Base-by-base conservation (phyloP, 92 coral and sea anemone species). In the Paramuricea clavata region DNA sequence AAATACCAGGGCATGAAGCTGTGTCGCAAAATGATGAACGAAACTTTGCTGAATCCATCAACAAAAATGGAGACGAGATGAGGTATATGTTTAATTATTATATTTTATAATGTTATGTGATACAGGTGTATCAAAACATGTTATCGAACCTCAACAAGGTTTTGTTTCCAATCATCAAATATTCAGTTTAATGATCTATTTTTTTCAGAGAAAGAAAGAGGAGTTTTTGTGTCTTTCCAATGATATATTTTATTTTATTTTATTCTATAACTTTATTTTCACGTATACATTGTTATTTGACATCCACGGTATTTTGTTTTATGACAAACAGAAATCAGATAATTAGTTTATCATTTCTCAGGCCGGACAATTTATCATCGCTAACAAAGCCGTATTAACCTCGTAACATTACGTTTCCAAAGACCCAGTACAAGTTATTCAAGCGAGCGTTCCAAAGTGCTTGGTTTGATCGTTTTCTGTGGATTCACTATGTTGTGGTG, bases 401-500 rank as follows among this genome's bases (percentile, higher is more conserved):
- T 21, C 41, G 74, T 68, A 68, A 68, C 74, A 68, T 68, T 34
- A 68, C 74, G 13, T 68, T 68, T 35, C 74, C 74, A 11, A 68
- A 68, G 74, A 68, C 65, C 22, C 74, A 68, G 41, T 68, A 35
- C 74, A 68, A 68, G 74, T 68, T 21, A 68, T 68, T 68, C 23
- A 81, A 81, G 44, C 86, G 86, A 42, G 69, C 86, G 26, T 81
- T 81, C 72, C 86, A 81, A 81, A 43, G 74, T 61, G 50, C 81
- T 49, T 90, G 93, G 90, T 90, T 85, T 81, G 90, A 86, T 33
- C 87, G 82, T 62, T 78, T 57, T 27, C 60, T 50, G 74, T 86
- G 93, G 90, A 74, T 89, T 12, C 86, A 89, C 52, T 85, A 80
- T 56, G 87, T 86, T 74, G 90, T 85, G 88, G 78, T 49, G 68